Evolutionary conservation across 2,797 vertebrate genomes (phyloP).

Genomic region (Sciurus vulgaris): DNA sequence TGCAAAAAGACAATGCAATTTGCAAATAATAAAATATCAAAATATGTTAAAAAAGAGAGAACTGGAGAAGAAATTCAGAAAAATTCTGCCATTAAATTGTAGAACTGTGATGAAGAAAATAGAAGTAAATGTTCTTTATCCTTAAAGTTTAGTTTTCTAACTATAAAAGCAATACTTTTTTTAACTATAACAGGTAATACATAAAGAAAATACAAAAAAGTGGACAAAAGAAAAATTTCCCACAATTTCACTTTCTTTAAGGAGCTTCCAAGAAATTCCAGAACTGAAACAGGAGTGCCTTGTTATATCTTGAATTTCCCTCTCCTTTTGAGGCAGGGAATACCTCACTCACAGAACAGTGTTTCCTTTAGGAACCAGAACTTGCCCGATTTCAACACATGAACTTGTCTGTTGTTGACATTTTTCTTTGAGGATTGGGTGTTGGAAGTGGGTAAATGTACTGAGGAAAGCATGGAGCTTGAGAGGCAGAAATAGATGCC

Average conservation of each 20-base stretch:
- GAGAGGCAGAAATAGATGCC: background rate
- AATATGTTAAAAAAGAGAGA: background rate
- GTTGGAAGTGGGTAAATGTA: background rate
- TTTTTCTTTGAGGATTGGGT: background rate
- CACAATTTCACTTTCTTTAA: background rate
- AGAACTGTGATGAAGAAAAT: background rate
- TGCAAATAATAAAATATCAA: slow-evolving; percentile 37
- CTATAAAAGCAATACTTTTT: background rate
- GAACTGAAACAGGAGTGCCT: background rate
- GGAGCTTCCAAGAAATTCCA: background rate
- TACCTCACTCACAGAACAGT: background rate
- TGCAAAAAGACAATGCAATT: slow-evolving; percentile 22
- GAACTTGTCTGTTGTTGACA: background rate
- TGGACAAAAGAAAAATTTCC: background rate
- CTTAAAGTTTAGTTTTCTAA: slow-evolving; percentile 36
- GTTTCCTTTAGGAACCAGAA: background rate
- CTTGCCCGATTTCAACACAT: background rate
- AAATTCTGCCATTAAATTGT: background rate
- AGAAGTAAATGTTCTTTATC: background rate
- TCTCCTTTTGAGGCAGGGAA: background rate
- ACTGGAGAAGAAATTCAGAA: background rate
- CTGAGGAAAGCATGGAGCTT: background rate
- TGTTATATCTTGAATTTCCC: background rate
- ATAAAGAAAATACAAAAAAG: background rate
- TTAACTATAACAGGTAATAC: background rate